phyloP scores from a whole-genome alignment of 2,888 invertebrate genomes.

The Slavum lentiscoides region DNA sequence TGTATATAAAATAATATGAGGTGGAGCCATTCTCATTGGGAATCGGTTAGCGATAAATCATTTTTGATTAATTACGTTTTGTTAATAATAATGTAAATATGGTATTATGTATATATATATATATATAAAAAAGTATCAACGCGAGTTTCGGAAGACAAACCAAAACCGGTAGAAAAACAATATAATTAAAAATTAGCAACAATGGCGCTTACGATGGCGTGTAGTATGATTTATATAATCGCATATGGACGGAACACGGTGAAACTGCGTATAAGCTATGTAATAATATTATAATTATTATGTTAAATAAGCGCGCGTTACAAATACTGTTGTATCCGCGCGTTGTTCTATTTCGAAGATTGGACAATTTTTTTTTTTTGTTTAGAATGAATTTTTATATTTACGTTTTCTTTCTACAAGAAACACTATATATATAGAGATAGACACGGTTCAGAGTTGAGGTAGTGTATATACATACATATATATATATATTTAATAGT shows the following conservation, averaged over 20 bases:
- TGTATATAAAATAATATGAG: background rate
- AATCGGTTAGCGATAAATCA: background rate
- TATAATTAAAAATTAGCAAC: background rate
- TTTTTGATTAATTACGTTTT: slow-evolving; percentile 18
- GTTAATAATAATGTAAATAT: background rate
- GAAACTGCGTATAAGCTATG: background rate
- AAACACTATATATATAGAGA: too few species aligned
- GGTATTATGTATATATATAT: too few species aligned
- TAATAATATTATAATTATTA: too few species aligned
- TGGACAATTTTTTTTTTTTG: too few species aligned
- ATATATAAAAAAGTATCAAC: background rate
- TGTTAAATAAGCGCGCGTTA: too few species aligned
- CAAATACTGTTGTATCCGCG: too few species aligned
- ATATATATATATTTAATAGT: too few species aligned
- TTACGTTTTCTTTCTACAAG: too few species aligned
- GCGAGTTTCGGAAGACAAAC: background rate
- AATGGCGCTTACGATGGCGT: slow-evolving; percentile 20
- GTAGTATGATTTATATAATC: background rate
- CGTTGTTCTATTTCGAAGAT: too few species aligned
- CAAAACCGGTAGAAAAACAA: background rate
- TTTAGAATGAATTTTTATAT: too few species aligned
- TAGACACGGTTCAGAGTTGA: too few species aligned
- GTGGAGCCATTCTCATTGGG: background rate
- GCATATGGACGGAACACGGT: slow-evolving; percentile 35
- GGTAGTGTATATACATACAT: too few species aligned